Conservation (phyloP, 2,797 vertebrate species). For the Percopsis omiscomaycus region DNA sequence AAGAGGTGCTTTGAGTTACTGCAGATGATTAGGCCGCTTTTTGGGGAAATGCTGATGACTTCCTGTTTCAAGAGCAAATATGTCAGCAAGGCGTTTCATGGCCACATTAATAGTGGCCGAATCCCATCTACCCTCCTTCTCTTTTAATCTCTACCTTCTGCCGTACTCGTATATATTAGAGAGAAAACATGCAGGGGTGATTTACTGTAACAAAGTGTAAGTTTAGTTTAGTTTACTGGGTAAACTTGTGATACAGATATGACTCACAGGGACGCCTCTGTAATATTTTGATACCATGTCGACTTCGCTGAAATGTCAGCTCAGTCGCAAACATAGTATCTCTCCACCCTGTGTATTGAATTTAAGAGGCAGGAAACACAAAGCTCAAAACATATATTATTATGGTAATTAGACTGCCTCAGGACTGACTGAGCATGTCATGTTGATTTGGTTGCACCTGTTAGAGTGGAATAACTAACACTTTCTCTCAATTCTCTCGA, state of each 20-base stretch:
- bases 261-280: slow-evolving; percentile 34
- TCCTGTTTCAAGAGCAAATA: no score
- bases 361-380: slow-evolving; percentile 9
- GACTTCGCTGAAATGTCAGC: slow-evolving; percentile 61
- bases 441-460: no score
- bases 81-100: no score
- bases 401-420: no score
- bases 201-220: background rate
- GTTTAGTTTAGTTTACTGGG: slow-evolving; percentile 10
- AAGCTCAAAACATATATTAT: no score
- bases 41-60: no score
- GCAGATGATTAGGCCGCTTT: no score
- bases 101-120: no score
- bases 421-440: no score
- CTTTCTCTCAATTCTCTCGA: no score
- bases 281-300: slow-evolving; percentile 52
- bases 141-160: background rate
- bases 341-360: slow-evolving; percentile 26
- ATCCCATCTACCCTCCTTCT: background rate
- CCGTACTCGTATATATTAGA: slow-evolving; percentile 13
- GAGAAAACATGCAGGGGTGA: slow-evolving; percentile 11
- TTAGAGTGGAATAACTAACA: no score
- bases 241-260: slow-evolving; percentile 24
- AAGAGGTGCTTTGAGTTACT: no score
- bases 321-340: slow-evolving; percentile 30